Base-by-base conservation (phyloP, 1,140 invertebrate species). In the Rhizoglyphus robini region DNA sequence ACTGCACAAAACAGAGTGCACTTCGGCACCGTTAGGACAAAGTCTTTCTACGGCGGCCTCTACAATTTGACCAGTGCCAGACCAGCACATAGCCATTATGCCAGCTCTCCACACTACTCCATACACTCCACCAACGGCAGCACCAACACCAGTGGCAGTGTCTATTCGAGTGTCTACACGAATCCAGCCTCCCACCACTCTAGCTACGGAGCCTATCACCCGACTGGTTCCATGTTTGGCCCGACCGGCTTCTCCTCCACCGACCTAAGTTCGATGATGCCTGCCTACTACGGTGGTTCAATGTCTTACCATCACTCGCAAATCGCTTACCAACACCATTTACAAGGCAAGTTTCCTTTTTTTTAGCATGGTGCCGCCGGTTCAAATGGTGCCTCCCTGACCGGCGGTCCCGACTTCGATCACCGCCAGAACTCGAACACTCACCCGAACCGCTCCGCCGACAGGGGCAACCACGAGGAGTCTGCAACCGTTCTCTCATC, bases 191-290 rank as follows among this genome's bases (percentile, higher is more conserved):
- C n/a, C n/a, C n/a, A n/a, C 27, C 30, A 65, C 47, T 49, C 66
- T 27, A 46, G 34, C 60, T 54, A 36, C 48, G 2, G 13, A 47
- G 3, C 29, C 60, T 20, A 67, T 59, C 13, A 57, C 38, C 34
- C 65, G 57, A 65, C 60, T 46, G 41, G 61, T 38, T 63, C 57
- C 13, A 59, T 67, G 60, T 67, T 67, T 60, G 66, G 66, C 25
- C 8, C 66, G 2, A 20, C 31, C 11, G 51, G 60, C 31, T 51
- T 54, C n/a, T 38, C 27, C 30, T 3, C 46, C 13, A 63, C 48
- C 20, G 66, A 67, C 13, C 48, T 67, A n/a, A 49, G 65, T 48
- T 65, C 66, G 30, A 59, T 67, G 38, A 62, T 67, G 11, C 48
- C 66, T 0, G 32, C 61, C 2, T 67, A 63, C 36, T 67, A 67